Base-by-base conservation (phyloP, 2,797 vertebrate genomes). In the Microtus californicus region DNA sequence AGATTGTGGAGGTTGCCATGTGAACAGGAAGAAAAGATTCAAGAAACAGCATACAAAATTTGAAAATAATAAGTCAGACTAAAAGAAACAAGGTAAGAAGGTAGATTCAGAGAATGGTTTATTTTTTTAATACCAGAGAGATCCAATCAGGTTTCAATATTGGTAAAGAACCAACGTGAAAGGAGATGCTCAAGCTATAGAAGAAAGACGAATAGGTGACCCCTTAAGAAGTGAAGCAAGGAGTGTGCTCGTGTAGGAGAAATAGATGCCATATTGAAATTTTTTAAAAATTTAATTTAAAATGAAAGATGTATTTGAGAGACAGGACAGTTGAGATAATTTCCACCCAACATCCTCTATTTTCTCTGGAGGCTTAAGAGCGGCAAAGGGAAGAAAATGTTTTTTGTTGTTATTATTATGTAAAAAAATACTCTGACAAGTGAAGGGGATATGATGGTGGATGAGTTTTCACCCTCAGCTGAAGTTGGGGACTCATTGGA, bases 401-500 rank as follows among this genome's bases (percentile, higher is more conserved):
- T 89, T 89, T 21, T 59, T 23, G 56, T 21, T 59, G 56, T 59
- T 59, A 21, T 23, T 23, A 4, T 59, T 59, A 7, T 59, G 7
- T 21, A 8, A 23, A 59, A 73, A 79, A 89, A 43, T 74, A 37
- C 7, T 5, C 11, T 11, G 43, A 23, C 34, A 43, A 71, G 34
- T 9, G 15, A 59, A 43, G 65, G 43, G 37, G 19, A n/a, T n/a
- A 77, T 31, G n/a, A n/a, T 17, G 31, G 31, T 3, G 9, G 13
- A 61, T 76, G 69, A 29, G 8, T 37, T 11, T 56, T 6, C 2
- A 31, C 13, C 85, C 25, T 92, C 19, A 3, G 8, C 31, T 81
- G 10, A 81, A n/a, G 34, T 2, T 73, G 8, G 11, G 0, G 0
- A 19, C 15, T 37, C 59, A 23, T 1, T 3, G 19, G 45, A n/a